Conservation (phyloP, 1,140 invertebrate genomes). For the Varroa destructor region DNA sequence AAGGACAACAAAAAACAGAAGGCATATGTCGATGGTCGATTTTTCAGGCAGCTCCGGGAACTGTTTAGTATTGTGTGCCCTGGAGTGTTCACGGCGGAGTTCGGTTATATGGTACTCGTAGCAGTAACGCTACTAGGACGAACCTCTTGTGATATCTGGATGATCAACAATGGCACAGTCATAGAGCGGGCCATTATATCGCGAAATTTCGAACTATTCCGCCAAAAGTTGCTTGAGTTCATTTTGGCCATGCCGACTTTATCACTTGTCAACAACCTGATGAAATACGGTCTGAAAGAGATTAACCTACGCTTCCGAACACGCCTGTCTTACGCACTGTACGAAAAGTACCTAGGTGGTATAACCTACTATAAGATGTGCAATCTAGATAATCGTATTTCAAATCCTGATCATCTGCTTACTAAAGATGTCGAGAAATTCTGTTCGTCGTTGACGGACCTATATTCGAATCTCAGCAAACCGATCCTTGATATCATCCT, state of each 20-base stretch:
- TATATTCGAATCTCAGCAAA: conserved; percentile 96
- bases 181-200: conserved; percentile 89
- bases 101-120: conserved; percentile 55
- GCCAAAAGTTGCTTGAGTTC: conserved; percentile 54
- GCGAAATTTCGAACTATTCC: conserved; percentile 58
- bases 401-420: conserved; percentile 88
- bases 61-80: conserved; percentile 74
- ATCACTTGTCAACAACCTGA: conserved; percentile 34
- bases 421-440: conserved; percentile 96
- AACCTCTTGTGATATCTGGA: conserved; percentile 90
- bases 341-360: conserved; percentile 78
- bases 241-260: conserved; percentile 40
- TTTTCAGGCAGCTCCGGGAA: conserved; percentile 60
- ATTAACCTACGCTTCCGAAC: conserved; percentile 77
- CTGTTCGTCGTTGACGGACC: conserved; percentile 79
- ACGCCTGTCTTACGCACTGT: conserved; percentile 68
- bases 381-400: conserved; percentile 82
- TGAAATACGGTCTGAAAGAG: conserved; percentile 62
- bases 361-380: conserved; percentile 96
- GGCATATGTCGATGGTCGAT: conserved; percentile 70
- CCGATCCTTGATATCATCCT: conserved; percentile 84
- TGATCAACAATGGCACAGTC: conserved; percentile 81
- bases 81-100: conserved; percentile 45
- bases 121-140: conserved; percentile 65
- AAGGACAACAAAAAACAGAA: conserved; percentile 47